Evolutionary conservation across 2,888 invertebrate species (phyloP).

Genomic region (Protodeltote pygarga): DNA sequence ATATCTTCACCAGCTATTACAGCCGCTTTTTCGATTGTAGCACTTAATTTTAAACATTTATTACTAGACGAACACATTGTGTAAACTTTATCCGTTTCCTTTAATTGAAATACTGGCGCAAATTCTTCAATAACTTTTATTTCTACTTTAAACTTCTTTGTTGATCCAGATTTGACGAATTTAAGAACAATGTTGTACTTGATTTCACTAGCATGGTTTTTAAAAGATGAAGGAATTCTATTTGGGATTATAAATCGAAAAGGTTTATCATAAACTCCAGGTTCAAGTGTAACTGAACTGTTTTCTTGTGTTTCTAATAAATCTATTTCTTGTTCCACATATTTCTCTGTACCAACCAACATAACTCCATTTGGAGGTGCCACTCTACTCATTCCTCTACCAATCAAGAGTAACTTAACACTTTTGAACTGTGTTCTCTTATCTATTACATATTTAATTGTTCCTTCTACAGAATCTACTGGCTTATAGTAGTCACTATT

Average conservation of each 20-base stretch:
- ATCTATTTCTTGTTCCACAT: constrained; percentile 19
- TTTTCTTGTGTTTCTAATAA: constrained; percentile 16
- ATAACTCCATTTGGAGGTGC: not conserved
- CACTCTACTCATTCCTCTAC: constrained; percentile 32
- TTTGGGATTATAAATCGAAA: constrained; percentile 28
- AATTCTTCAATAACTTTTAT: constrained; percentile 10
- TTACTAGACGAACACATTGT: not conserved
- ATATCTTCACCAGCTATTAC: constrained; percentile 12
- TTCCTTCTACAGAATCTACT: constrained; percentile 43
- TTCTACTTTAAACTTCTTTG: not conserved
- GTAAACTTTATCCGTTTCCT: not conserved
- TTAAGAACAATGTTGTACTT: constrained; percentile 12
- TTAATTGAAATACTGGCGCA: not conserved
- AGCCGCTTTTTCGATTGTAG: constrained; percentile 1
- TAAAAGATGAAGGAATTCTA: constrained; percentile 23
- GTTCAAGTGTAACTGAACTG: not conserved
- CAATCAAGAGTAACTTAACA: constrained; percentile 42
- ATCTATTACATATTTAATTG: constrained; percentile 43
- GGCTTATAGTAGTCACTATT: constrained; percentile 35
- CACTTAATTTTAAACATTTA: constrained; percentile 1
- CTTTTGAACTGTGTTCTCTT: constrained; percentile 35
- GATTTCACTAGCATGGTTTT: constrained; percentile 15
- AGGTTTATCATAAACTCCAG: constrained; percentile 9
- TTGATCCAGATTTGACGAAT: constrained; percentile 7
- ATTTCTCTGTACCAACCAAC: constrained; percentile 41